A percentile compares a stretch with the other conserved stretches of the same genome.
phyloP scores from a whole-genome alignment of 2,888 invertebrate species.

The Euplexia lucipara region DNA sequence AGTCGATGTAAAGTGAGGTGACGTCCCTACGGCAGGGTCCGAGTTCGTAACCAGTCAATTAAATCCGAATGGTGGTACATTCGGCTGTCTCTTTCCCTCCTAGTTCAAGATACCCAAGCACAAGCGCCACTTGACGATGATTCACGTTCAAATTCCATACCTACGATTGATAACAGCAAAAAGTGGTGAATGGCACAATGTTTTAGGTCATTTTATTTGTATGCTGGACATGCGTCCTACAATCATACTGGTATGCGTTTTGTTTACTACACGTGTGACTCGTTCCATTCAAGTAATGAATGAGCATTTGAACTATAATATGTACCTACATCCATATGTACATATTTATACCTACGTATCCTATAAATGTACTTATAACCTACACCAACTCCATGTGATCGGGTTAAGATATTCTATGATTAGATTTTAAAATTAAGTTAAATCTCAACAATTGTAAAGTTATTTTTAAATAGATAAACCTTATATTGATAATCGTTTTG shows the following conservation, averaged over 20 bases:
- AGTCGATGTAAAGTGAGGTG: constrained; percentile 86
- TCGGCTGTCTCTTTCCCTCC: constrained; percentile 85
- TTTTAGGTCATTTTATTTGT: constrained; percentile 84
- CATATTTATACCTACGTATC: constrained; percentile 15
- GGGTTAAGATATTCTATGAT: not conserved
- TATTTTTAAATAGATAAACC: not conserved
- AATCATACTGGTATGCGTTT: constrained; percentile 76
- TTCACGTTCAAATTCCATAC: constrained; percentile 89
- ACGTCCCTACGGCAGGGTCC: constrained; percentile 88
- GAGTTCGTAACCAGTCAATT: constrained; percentile 90
- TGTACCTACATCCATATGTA: no score
- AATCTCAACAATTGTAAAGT: not conserved
- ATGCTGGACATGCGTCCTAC: constrained; percentile 76
- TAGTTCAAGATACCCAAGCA: constrained; percentile 81
- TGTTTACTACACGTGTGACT: constrained; percentile 74
- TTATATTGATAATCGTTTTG: not conserved
- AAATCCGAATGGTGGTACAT: constrained; percentile 88
- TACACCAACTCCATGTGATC: constrained; percentile 16
- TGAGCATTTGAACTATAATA: constrained; percentile 41
- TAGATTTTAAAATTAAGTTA: not conserved
- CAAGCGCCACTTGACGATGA: constrained; percentile 90
- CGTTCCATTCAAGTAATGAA: constrained; percentile 52
- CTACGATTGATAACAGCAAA: constrained; percentile 89
- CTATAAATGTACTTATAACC: constrained; percentile 8
- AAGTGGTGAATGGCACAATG: constrained; percentile 86